A percentile compares a stretch with the other conserved stretches of the same genome.
These are phyloP conservation scores for Sylvietta virens DNA, from an alignment of 2,113 vertebrate species.

Conservation along the genomic window DNA sequence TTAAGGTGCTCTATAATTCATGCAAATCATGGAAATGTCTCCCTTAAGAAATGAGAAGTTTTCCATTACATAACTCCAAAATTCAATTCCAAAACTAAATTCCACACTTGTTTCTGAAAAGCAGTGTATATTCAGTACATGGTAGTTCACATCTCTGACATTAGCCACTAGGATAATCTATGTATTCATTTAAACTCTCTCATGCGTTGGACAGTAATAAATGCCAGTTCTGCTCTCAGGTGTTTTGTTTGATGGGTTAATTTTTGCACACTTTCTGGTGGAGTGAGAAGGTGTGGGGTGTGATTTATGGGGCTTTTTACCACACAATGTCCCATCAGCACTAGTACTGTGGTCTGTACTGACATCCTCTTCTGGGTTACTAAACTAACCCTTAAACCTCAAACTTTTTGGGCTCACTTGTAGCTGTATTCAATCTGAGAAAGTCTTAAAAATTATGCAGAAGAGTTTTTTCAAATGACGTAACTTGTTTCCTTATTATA, in stretches of 20 bases:
- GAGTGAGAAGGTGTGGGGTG: neutral
- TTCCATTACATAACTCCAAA: neutral
- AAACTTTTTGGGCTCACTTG: neutral
- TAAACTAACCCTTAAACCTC: neutral
- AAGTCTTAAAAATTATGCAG: neutral
- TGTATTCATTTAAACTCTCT: neutral
- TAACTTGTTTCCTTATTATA: neutral
- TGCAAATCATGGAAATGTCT: neutral
- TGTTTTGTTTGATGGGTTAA: neutral
- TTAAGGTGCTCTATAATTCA: neutral
- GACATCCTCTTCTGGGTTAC: neutral
- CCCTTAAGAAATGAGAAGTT: neutral
- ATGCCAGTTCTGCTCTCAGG: neutral
- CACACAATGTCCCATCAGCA: rapidly evolving
- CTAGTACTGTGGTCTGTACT: neutral
- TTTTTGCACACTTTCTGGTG: neutral
- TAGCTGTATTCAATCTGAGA: neutral
- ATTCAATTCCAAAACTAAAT: neutral
- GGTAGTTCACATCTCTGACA: neutral
- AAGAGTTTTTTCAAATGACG: neutral
- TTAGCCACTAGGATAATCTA: neutral
- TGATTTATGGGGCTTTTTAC: neutral
- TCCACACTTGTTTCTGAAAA: neutral
- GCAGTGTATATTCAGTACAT: neutral
- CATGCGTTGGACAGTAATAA: neutral